Base-by-base conservation (phyloP, 2,888 invertebrate genomes). In the Rhabditoides inermis region DNA sequence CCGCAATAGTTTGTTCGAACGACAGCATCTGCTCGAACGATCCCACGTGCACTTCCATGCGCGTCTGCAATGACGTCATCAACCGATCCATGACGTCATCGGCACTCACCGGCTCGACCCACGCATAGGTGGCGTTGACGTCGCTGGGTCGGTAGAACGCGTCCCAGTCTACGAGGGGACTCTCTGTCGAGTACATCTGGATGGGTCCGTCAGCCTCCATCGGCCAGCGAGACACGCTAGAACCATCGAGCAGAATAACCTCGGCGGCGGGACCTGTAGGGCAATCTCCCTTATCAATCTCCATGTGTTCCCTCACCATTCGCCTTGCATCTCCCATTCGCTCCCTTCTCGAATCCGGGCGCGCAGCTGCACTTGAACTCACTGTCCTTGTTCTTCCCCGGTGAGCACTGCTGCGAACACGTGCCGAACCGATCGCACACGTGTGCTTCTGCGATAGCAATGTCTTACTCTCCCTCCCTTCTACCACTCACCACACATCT, bases 291-390 rank as follows among this genome's bases (percentile, higher is more conserved):
- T 44, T 6, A 32, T 47, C 12, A 25, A 25, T 18, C 6, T 22
- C 7, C 42, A 44, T 12, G 12, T 40, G 7, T 15, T 45, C 40
- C 6, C 22, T 20, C 12, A 46, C 35, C 45, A 35, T 32, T 18
- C 12, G 22, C 28, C 26, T 32, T 27, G 15, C 22, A 23, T 42
- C 47, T 15, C 20, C 37, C 37, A 12, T 42, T 15, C 47, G 23
- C 6, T 10, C n/a, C 26, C 37, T 42, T 23, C 2, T 48, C 10
- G 51, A 55, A 61, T 32, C 61, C 61, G 1, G 51, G 52, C 22
- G 51, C 56, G 46, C 64, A 64, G 45, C 47, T 48, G 40, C 64
- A 64, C 27, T 54, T 48, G 40, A 61, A 64, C 27, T 54, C 23
- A 12, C 50, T 55, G 3, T 49, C 46, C 18, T 26, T 45, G 18